A percentile compares a stretch with the other conserved stretches of the same genome.
phyloP scores from a whole-genome alignment of 2,888 invertebrate genomes.

The Diabrotica balteata region DNA sequence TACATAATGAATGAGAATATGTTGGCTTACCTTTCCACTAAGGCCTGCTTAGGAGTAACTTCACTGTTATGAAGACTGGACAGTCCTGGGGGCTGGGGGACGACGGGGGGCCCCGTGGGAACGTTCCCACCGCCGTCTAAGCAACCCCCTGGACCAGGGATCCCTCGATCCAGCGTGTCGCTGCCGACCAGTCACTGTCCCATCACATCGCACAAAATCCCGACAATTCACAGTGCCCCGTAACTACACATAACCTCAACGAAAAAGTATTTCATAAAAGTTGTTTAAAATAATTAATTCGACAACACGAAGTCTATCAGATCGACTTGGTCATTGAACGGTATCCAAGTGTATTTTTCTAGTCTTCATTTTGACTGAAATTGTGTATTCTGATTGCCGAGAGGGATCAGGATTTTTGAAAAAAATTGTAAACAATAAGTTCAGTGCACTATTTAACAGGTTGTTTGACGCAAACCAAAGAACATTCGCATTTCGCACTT shows the following conservation, averaged over 20 bases:
- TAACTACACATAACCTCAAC: slow-evolving; percentile 40
- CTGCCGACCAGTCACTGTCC: slow-evolving; percentile 42
- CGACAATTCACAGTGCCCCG: slow-evolving; percentile 39
- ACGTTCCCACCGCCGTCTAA: slow-evolving; percentile 78
- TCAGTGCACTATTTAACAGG: slow-evolving; percentile 56
- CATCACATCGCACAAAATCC: slow-evolving; percentile 49
- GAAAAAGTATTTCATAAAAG: slow-evolving; percentile 21
- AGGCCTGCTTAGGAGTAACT: slow-evolving; percentile 82
- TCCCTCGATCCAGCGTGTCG: slow-evolving; percentile 61
- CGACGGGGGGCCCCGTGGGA: slow-evolving; percentile 69
- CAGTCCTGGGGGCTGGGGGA: slow-evolving; percentile 69
- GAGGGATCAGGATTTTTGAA: slow-evolving; percentile 14
- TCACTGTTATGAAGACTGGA: slow-evolving; percentile 67
- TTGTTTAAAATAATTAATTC: slow-evolving; percentile 12
- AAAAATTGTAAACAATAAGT: slow-evolving; percentile 51
- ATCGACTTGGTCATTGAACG: slow-evolving; percentile 8
- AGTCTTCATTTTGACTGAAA: slow-evolving; percentile 13
- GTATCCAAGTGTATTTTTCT: slow-evolving; percentile 33
- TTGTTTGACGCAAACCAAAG: slow-evolving; percentile 47
- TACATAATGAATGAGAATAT: too few relatives aligned
- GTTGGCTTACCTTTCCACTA: slow-evolving; percentile 73
- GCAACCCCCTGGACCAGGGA: slow-evolving; percentile 74
- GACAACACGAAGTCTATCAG: not conserved
- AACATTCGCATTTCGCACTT: slow-evolving; percentile 24
- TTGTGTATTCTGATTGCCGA: slow-evolving; percentile 14